These are phyloP conservation scores for Mustela lutreola DNA, from an alignment of 2,113 vertebrate genomes.

Conservation along the genomic window DNA sequence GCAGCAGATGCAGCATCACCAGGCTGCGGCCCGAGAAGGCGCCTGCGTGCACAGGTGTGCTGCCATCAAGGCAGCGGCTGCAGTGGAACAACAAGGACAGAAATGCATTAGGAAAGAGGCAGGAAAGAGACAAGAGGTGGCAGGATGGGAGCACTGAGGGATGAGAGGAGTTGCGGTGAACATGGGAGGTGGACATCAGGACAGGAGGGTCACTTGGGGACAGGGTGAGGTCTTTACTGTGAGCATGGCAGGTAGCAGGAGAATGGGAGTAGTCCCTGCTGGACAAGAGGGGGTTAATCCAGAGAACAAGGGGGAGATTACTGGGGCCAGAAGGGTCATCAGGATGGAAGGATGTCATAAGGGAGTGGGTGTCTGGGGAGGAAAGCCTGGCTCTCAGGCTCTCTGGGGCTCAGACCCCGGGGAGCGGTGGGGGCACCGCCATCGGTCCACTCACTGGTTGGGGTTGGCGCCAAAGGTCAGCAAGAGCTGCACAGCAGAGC, in stretches of 20 bases:
- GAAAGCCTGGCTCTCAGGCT: neutral
- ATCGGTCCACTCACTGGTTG: constrained; percentile 76
- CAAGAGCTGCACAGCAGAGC: constrained; percentile 52
- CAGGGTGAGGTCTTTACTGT: too few species aligned
- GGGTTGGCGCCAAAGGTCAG: constrained; percentile 75
- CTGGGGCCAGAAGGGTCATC: neutral
- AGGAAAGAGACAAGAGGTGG: too few species aligned
- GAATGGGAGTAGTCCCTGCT: neutral
- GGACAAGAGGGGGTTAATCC: neutral
- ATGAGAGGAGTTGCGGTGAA: neutral
- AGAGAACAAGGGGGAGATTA: neutral
- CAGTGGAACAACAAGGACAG: neutral
- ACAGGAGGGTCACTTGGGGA: neutral
- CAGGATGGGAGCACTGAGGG: neutral
- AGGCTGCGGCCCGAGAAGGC: constrained; percentile 83
- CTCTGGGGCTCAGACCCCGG: neutral
- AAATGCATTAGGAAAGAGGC: neutral
- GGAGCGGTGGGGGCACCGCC: neutral
- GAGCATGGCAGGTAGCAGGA: neutral
- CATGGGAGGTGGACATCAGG: neutral
- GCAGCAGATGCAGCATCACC: constrained; percentile 83
- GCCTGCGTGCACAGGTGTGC: constrained; percentile 87
- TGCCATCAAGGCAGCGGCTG: constrained; percentile 86
- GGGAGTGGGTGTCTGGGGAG: neutral
- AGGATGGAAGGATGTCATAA: neutral